Evolutionary conservation across 2,797 vertebrate genomes (phyloP).

Genomic region (Ceryle rudis): DNA sequence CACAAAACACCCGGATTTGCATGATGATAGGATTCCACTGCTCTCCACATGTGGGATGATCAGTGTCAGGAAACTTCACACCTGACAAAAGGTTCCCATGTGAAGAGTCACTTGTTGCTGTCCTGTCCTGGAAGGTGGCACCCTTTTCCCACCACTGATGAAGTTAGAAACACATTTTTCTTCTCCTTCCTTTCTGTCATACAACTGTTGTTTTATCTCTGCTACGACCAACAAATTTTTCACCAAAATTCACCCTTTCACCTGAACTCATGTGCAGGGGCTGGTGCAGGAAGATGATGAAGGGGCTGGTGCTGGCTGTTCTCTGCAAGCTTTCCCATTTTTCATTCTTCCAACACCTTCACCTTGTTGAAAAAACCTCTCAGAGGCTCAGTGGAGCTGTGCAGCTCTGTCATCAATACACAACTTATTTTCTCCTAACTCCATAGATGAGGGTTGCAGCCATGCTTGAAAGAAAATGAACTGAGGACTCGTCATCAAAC

Average conservation of each 20-base stretch:
- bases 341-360: not conserved
- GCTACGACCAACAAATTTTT: not conserved
- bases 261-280: not conserved
- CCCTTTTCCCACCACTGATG: not conserved
- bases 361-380: not conserved
- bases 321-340: not conserved
- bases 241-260: not conserved
- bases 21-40: not conserved
- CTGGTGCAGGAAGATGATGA: not conserved
- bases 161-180: not conserved
- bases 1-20: not conserved
- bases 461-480: not conserved
- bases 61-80: not conserved
- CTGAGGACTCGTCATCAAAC: not conserved
- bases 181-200: not conserved
- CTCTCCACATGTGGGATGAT: not conserved
- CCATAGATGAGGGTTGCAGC: not conserved
- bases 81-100: not conserved
- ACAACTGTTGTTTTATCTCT: not conserved
- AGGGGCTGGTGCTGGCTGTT: not conserved
- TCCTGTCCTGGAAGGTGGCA: not conserved
- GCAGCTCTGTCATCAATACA: not conserved
- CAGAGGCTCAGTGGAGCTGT: not conserved
- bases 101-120: not conserved
- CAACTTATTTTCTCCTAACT: not conserved